These are phyloP conservation scores for Drosophila sturtevanti DNA, from an alignment of 1,140 invertebrate species.

Conservation along the genomic window DNA sequence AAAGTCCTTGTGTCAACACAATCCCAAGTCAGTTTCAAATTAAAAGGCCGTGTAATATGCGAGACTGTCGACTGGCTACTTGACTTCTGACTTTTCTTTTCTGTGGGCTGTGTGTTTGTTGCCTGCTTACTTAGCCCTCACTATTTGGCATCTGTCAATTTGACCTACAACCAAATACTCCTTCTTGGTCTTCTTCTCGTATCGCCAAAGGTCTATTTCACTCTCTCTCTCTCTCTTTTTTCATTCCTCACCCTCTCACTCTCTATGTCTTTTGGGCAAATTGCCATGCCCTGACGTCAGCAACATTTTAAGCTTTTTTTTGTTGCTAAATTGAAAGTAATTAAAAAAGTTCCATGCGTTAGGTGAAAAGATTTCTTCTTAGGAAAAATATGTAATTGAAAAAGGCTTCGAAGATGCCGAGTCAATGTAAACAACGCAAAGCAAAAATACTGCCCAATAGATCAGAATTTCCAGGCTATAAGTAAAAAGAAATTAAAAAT, in stretches of 20 bases:
- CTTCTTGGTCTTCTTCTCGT: background rate
- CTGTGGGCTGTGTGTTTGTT: conserved; percentile 21
- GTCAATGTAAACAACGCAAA: conserved; percentile 2
- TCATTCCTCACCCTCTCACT: background rate
- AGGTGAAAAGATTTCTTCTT: background rate
- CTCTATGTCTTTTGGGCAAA: background rate
- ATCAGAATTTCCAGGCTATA: background rate
- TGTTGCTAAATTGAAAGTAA: conserved; percentile 4
- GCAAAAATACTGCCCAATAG: background rate
- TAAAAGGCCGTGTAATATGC: conserved; percentile 35
- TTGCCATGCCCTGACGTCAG: conserved; percentile 4
- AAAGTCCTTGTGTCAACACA: conserved; percentile 52
- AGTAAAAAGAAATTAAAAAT: background rate
- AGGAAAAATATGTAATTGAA: conserved; percentile 2
- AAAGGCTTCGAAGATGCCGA: conserved; percentile 1
- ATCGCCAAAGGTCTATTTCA: background rate
- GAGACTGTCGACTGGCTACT: background rate
- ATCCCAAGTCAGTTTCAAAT: conserved; percentile 51
- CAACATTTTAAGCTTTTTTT: conserved; percentile 5
- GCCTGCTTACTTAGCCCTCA: conserved; percentile 11
- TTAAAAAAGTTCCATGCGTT: conserved; percentile 8
- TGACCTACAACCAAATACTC: background rate
- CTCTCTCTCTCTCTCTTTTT: background rate
- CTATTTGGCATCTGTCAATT: conserved; percentile 6
- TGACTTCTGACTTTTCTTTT: conserved; percentile 34